These are phyloP conservation scores for Hofmannophila pseudospretella DNA, from an alignment of 2,888 invertebrate species.

Conservation along the genomic window DNA sequence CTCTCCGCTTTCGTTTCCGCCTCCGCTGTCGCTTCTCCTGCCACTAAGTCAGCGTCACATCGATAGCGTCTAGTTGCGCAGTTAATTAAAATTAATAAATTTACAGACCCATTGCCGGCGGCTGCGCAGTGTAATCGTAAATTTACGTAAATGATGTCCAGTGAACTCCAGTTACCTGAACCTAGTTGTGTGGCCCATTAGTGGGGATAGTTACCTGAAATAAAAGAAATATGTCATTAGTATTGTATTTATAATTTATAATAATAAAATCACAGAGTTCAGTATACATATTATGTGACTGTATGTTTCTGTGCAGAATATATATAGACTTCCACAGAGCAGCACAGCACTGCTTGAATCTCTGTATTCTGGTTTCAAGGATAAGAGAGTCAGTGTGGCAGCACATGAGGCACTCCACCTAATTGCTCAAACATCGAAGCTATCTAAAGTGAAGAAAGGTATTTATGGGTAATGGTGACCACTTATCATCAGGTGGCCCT, in stretches of 20 bases:
- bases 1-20: conserved; percentile 7
- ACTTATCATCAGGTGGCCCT: no score
- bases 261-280: no score
- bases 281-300: no score
- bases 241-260: not conserved
- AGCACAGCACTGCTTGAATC: no score
- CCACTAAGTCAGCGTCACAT: conserved; percentile 12
- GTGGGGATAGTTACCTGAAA: conserved; percentile 1
- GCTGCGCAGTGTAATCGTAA: conserved; percentile 10
- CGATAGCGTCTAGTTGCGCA: conserved; percentile 16
- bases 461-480: no score
- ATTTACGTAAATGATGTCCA: conserved; percentile 8
- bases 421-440: no score
- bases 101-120: conserved; percentile 17
- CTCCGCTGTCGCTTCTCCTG: conserved; percentile 6
- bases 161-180: not conserved
- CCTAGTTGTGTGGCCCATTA: not conserved
- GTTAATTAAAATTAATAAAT: conserved; percentile 40
- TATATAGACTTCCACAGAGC: no score
- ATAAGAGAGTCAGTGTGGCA: no score
- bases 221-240: not conserved
- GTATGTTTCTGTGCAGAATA: no score
- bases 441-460: no score
- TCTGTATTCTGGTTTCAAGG: no score
- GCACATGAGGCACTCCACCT: no score